Evolutionary conservation across 2,797 vertebrate genomes (phyloP), one percentile per base, ranked within the genome.

Genomic region (Acrossocheilus fasciatus): DNA sequence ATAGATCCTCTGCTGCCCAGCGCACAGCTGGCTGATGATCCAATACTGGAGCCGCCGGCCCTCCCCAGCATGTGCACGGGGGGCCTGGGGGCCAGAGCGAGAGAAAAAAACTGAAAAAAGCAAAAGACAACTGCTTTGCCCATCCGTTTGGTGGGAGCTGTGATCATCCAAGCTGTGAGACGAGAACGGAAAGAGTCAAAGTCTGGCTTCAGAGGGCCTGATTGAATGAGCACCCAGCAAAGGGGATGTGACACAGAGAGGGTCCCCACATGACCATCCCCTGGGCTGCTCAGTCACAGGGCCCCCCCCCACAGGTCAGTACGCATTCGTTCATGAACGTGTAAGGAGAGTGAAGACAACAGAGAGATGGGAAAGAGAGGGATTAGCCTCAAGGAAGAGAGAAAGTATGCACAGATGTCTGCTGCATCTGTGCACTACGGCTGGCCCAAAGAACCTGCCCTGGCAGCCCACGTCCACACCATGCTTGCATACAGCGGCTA

Each of bases 1-100:
- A 93, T 92, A 94, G 94, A 96, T 96, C 95, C 95, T 93, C 92
- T 90, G 93, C 94, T 95, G 95, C 95, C 95, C 95, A 95, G 94
- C 92, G 94, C 96, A 96, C 96, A 96, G 96, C 96, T 96, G 96
- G 96, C 95, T 96, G 95, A 95, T 96, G 95, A 96, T 96, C 96
- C 96, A 93, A 94, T 94, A 93, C 94, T 95, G 95, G 95, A 96
- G 94, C 93, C 79, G 91, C 91, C 66, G 92, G 86, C 81, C 86
- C 89, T 80, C 92, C 90, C 88, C 94, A 92, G 94, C 95, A 95
- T 93, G 94, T 93, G 94, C 93, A 62, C 92, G 76, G 91, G 94
- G 94, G 95, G 94, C 91, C 92, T 90, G 86, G 91, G 91, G 92
- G 86, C 90, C 91, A 83, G 50, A 87, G 84, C 76, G 64, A 90